A percentile compares a stretch with the other conserved stretches of the same genome.
Evolutionary conservation across 2,797 vertebrate species (phyloP).

Genomic region (Sebastiscus albofasciatus): DNA sequence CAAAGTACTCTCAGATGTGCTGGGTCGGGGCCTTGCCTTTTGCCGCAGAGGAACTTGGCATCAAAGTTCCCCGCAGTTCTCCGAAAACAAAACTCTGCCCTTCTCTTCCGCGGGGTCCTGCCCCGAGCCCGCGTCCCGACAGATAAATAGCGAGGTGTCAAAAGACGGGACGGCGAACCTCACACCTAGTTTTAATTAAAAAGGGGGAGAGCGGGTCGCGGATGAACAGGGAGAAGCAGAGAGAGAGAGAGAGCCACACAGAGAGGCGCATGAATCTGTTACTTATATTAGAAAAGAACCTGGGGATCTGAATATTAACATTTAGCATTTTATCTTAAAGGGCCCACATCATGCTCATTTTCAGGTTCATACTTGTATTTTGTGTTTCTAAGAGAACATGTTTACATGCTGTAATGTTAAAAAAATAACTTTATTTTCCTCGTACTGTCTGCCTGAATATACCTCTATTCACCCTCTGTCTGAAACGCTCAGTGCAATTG

Average conservation of each 20-base stretch:
- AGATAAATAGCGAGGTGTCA: slow-evolving; percentile 80
- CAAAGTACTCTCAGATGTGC: slow-evolving; percentile 88
- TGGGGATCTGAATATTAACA: not conserved
- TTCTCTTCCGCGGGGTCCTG: slow-evolving; percentile 70
- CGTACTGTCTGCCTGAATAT: too few species aligned
- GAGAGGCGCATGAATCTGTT: not conserved
- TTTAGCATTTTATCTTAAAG: not conserved
- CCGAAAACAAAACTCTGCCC: slow-evolving; percentile 74
- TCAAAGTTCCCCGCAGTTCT: slow-evolving; percentile 77
- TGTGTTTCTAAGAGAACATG: too few species aligned
- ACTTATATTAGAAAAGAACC: not conserved
- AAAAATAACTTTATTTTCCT: too few species aligned
- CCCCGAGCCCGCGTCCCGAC: slow-evolving; percentile 57
- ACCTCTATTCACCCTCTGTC: too few species aligned
- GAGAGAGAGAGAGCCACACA: not conserved
- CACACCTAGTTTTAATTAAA: slow-evolving; percentile 75
- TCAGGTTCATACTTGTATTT: too few species aligned
- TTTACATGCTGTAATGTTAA: too few species aligned
- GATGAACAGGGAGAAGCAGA: not conserved
- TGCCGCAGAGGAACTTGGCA: slow-evolving; percentile 76
- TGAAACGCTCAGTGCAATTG: too few species aligned
- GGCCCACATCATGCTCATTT: fast-evolving
- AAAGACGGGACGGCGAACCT: slow-evolving; percentile 60
- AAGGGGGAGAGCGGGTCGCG: not conserved
- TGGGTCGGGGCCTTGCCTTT: slow-evolving; percentile 66